Conservation (phyloP, 2,113 vertebrate genomes). For the Lepus europaeus region DNA sequence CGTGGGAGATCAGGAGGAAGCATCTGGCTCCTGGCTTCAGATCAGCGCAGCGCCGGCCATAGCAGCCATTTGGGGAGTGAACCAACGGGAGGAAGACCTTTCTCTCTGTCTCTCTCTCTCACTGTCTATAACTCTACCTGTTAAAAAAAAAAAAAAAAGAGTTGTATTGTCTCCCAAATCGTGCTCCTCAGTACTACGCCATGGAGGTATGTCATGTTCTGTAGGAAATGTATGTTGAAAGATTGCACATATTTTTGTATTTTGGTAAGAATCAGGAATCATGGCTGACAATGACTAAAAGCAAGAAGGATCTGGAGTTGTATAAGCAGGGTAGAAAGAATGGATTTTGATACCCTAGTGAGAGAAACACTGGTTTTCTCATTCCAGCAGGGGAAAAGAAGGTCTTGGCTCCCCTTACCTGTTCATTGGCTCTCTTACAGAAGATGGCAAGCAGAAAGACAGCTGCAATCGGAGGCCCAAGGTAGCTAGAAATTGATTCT, state of each 20-base stretch:
- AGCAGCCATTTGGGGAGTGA: too few species aligned
- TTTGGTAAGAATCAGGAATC: background rate
- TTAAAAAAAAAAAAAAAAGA: too few species aligned
- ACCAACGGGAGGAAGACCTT: too few species aligned
- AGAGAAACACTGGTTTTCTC: background rate
- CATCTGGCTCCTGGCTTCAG: too few species aligned
- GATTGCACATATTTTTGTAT: background rate
- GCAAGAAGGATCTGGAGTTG: background rate
- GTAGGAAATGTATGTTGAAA: background rate
- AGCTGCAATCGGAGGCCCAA: slow-evolving; percentile 92
- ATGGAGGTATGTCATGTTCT: background rate
- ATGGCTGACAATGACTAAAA: background rate
- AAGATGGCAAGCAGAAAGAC: slow-evolving; percentile 92
- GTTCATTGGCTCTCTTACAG: slow-evolving; percentile 92
- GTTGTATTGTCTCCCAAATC: background rate
- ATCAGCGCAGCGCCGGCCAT: too few species aligned
- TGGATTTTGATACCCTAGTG: background rate
- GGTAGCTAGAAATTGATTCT: slow-evolving; percentile 92
- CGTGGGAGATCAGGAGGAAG: too few species aligned
- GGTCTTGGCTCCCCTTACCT: slow-evolving; percentile 82
- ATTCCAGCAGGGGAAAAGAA: too few species aligned
- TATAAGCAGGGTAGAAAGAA: background rate
- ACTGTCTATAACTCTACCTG: too few species aligned
- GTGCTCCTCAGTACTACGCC: background rate
- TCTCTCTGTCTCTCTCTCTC: too few species aligned